A percentile compares a stretch with the other conserved stretches of the same genome.
phyloP scores from a whole-genome alignment of 2,113 vertebrate genomes.

The Leucoraja erinaceus region DNA sequence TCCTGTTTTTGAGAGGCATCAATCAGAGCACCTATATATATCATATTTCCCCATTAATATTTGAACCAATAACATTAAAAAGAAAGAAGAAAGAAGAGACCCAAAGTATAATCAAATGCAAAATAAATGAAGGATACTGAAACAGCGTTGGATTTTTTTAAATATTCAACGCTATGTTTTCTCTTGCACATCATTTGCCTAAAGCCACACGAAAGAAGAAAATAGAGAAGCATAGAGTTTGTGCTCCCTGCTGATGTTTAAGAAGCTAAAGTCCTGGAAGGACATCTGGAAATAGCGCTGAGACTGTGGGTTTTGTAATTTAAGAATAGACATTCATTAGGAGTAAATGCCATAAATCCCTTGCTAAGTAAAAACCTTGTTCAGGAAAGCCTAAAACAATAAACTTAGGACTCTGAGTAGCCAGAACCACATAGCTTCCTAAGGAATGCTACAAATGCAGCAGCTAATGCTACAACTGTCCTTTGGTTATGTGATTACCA shows the following conservation, averaged over 20 bases:
- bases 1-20: constrained; percentile 97
- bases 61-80: constrained; percentile 99
- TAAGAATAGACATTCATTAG: constrained; percentile 94
- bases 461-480: constrained; percentile 58
- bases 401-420: constrained; percentile 72
- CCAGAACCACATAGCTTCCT: constrained; percentile 73
- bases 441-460: constrained; percentile 70
- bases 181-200: constrained; percentile 92
- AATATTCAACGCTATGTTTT: constrained; percentile 71
- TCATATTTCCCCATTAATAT: constrained; percentile 98
- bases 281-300: constrained; percentile 81
- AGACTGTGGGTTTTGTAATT: constrained; percentile 80
- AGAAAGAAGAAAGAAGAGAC: constrained; percentile 90
- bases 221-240: constrained; percentile 86
- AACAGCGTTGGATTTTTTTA: constrained; percentile 75
- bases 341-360: constrained; percentile 94
- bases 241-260: constrained; percentile 81
- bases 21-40: constrained; percentile 93
- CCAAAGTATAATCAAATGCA: constrained; percentile 94
- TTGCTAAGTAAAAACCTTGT: constrained; percentile 95
- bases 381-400: constrained; percentile 97
- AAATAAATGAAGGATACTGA: constrained; percentile 97
- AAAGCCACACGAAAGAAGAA: constrained; percentile 83
- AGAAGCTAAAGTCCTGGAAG: constrained; percentile 78
- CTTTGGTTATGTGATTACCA: constrained; percentile 55